These are phyloP conservation scores for Diglossa cyanea DNA, from an alignment of 2,797 vertebrate genomes.

Conservation along the genomic window DNA sequence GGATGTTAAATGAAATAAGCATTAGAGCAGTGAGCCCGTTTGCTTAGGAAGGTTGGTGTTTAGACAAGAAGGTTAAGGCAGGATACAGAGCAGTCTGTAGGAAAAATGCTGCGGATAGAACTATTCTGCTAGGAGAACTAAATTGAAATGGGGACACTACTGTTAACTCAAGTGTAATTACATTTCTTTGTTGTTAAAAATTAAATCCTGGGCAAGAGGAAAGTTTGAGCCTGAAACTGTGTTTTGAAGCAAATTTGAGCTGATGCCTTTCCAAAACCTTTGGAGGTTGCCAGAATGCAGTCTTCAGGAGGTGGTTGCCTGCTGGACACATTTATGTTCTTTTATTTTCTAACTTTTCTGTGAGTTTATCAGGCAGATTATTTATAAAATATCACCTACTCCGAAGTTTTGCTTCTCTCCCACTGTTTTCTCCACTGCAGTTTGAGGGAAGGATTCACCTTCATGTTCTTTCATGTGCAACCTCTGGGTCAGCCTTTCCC, in stretches of 20 bases:
- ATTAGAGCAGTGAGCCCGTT: background rate
- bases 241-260: constrained; percentile 11
- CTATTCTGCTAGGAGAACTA: background rate
- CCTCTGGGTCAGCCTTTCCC: background rate
- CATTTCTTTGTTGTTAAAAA: constrained; percentile 30
- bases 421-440: background rate
- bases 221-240: background rate
- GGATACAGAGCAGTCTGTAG: background rate
- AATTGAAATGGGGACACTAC: background rate
- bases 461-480: background rate
- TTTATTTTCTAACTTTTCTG: background rate
- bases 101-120: background rate
- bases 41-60: background rate
- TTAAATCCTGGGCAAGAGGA: background rate
- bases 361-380: background rate
- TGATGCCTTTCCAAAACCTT: background rate
- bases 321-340: background rate
- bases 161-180: constrained; percentile 40
- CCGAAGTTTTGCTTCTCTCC: background rate
- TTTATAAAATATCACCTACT: background rate
- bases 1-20: background rate
- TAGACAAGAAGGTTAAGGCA: background rate
- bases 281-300: background rate
- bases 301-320: background rate
- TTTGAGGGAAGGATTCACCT: background rate